A percentile compares a stretch with the other conserved stretches of the same genome.
These are phyloP conservation scores for Hystrix brachyura DNA, from an alignment of 2,113 vertebrate species.

Conservation along the genomic window DNA sequence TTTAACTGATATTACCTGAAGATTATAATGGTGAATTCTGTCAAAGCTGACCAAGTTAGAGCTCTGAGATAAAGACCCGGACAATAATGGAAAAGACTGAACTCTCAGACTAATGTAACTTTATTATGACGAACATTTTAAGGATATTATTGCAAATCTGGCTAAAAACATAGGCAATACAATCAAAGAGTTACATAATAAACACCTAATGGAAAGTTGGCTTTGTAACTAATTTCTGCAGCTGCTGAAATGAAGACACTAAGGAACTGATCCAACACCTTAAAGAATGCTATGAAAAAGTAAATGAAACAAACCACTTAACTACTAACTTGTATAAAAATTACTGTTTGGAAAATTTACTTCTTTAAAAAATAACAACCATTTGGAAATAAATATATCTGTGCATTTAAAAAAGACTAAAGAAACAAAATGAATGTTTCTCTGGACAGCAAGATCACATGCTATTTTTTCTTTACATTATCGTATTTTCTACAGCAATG, in stretches of 20 bases:
- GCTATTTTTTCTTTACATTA: not conserved
- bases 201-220: constrained; percentile 1
- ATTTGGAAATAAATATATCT: not conserved
- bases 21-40: constrained; percentile 20
- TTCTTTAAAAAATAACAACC: not conserved
- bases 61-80: constrained; percentile 8
- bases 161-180: constrained; percentile 66
- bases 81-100: not conserved
- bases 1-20: constrained; percentile 57
- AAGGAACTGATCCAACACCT: not conserved
- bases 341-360: not conserved
- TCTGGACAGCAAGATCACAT: not conserved
- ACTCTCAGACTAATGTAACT: constrained; percentile 53
- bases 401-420: constrained; percentile 33
- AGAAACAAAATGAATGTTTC: constrained; percentile 54
- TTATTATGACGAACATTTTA: constrained; percentile 42
- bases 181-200: constrained; percentile 71
- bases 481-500: constrained; percentile 20
- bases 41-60: constrained; percentile 69
- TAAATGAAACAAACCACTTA: constrained; percentile 29
- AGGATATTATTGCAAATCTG: constrained; percentile 62
- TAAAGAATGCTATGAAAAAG: constrained; percentile 17
- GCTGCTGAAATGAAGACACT: not conserved
- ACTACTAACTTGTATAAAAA: constrained; percentile 58
- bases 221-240: not conserved